Conservation (phyloP, 2,888 invertebrate species). For the Drosophila planitibia region DNA sequence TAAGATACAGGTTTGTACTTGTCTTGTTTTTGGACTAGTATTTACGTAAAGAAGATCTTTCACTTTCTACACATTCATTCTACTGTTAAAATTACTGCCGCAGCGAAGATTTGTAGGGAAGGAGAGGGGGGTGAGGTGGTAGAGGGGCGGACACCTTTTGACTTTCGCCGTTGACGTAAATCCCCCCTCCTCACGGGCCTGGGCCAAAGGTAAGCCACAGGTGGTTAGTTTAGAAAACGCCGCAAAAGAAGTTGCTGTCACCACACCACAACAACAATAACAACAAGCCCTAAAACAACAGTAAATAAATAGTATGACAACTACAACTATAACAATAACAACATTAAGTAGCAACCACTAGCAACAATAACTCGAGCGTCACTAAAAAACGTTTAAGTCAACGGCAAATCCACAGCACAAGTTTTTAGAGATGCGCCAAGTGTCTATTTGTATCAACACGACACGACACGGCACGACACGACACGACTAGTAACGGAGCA, state of each 20-base stretch:
- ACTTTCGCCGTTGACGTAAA: slow-evolving; percentile 44
- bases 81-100: slow-evolving; percentile 49
- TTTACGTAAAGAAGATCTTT: slow-evolving; percentile 32
- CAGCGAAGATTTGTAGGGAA: not conserved
- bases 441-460: not conserved
- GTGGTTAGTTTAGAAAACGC: slow-evolving; percentile 44
- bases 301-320: slow-evolving; percentile 33
- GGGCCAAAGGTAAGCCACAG: slow-evolving; percentile 35
- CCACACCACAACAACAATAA: slow-evolving; percentile 25
- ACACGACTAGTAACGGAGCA: not conserved
- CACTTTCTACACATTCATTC: slow-evolving; percentile 69
- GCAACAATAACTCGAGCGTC: slow-evolving; percentile 62
- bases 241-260: slow-evolving; percentile 48
- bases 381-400: slow-evolving; percentile 70
- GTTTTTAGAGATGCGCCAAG: slow-evolving; percentile 22
- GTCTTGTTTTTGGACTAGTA: not conserved
- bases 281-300: slow-evolving; percentile 30
- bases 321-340: slow-evolving; percentile 26
- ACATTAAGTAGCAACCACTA: slow-evolving; percentile 36
- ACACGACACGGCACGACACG: not conserved
- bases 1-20: slow-evolving; percentile 29
- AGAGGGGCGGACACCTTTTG: slow-evolving; percentile 22
- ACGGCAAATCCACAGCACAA: slow-evolving; percentile 42
- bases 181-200: slow-evolving; percentile 13
- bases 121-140: not conserved